Evolutionary conservation across 1,140 invertebrate species (phyloP), one percentile per base, ranked within the genome.

Genomic region (Bombus polaris): DNA sequence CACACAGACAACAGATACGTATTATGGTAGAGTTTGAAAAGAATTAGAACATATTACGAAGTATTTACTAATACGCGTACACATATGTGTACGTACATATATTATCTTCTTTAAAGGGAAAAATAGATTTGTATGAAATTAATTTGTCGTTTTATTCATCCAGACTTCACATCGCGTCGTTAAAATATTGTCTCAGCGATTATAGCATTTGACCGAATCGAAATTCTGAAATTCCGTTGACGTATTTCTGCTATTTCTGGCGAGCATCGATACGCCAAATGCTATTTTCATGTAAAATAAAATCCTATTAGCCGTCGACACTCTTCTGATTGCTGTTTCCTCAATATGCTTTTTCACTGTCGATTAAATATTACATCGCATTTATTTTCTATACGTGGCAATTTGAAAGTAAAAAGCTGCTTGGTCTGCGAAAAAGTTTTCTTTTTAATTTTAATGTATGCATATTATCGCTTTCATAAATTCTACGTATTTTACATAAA

Each of bases 281-380:
- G 70, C 70, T 44, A 72, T 39, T 72, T 72, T 72, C 70, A n/a
- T 72, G 70, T 72, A 42, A 72, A 72, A 44, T 72, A 72, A 72
- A 72, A 72, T 72, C 70, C 70, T 72, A 72, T 72, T 44, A 72
- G 28, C 39, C 25, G 28, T 42, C 37, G 12, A 72, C 25, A 6
- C 70, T 72, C 12, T 18, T 39, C 37, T 13, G 39, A 72, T 44
- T 42, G 68, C 28, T 25, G 39, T n/a, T 18, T 72, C 39, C 37
- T n/a, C 35, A 28, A 39, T 71, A n/a, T 42, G 37, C 70, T 39
- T 44, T 39, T 44, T 44, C 70, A 9, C 39, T 12, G 25, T 72
- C 37, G 70, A 42, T 72, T 15, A 42, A 72, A n/a, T 25, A 72
- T 53, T 53, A 53, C 47, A 53, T 22, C 18, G 47, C 47, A 42